Conservation (phyloP, 2,113 vertebrate species). For the Hyperoodon ampullatus region DNA sequence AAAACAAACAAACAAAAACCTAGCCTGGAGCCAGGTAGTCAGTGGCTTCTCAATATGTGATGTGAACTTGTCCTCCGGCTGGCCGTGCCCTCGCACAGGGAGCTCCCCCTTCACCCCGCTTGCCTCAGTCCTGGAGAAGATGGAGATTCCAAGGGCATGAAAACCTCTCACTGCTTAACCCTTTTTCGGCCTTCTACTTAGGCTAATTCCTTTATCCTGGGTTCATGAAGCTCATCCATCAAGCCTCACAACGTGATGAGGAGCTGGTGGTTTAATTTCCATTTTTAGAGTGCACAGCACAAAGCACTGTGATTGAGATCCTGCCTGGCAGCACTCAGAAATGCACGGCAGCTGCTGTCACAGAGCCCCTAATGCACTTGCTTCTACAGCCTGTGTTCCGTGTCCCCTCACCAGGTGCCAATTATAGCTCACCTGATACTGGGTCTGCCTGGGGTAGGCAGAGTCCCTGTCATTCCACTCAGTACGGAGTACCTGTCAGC, state of each 20-base stretch:
- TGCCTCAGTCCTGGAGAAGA: not conserved
- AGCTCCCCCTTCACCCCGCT: accelerated
- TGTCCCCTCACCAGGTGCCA: not conserved
- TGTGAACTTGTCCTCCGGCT: accelerated
- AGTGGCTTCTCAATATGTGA: no score
- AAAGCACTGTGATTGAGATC: not conserved
- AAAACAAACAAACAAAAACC: not conserved
- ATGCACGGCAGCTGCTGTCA: accelerated
- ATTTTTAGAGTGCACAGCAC: not conserved
- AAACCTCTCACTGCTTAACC: not conserved
- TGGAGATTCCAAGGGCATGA: not conserved
- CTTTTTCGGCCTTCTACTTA: not conserved
- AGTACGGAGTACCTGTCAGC: not conserved
- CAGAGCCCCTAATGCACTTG: accelerated
- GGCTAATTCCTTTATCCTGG: not conserved
- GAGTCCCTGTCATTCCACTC: not conserved
- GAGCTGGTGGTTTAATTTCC: not conserved
- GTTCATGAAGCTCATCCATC: not conserved
- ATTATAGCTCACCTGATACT: not conserved
- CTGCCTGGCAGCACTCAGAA: not conserved
- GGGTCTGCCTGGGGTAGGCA: no score
- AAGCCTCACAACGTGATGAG: not conserved
- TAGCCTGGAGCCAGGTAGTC: no score
- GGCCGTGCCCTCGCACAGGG: not conserved
- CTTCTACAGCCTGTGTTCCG: not conserved